phyloP scores from a whole-genome alignment of 2,113 vertebrate genomes.

The Gallinago undulata region DNA sequence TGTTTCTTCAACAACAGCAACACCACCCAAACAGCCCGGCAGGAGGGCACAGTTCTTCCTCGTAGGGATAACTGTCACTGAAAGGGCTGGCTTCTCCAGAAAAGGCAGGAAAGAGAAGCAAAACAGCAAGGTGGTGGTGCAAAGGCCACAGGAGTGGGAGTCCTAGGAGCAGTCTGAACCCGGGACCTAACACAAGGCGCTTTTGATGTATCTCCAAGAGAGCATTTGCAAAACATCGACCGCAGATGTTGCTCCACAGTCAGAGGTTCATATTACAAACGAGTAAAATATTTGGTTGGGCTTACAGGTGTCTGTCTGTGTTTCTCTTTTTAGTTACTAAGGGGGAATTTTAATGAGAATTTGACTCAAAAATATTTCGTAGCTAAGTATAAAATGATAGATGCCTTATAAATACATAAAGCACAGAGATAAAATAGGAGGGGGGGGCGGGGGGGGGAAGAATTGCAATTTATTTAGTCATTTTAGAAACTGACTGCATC shows the following conservation, averaged over 20 bases:
- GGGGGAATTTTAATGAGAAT: conserved; percentile 30
- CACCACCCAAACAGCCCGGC: neutral
- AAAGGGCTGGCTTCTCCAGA: neutral
- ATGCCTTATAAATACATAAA: neutral
- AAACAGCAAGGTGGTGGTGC: neutral
- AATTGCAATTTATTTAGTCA: conserved; percentile 29
- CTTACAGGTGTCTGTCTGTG: neutral
- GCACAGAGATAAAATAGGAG: neutral
- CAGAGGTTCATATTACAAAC: neutral
- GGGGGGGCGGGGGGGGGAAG: too few relatives aligned
- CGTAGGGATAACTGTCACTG: fast-evolving
- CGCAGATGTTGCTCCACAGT: neutral
- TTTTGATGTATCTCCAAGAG: neutral
- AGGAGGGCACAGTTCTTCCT: neutral
- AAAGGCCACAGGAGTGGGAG: neutral
- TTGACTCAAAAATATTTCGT: neutral
- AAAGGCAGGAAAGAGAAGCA: neutral
- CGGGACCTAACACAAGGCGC: neutral
- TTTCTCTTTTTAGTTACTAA: conserved; percentile 21
- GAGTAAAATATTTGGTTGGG: neutral
- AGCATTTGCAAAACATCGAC: neutral
- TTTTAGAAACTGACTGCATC: conserved; percentile 50
- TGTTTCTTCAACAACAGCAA: neutral
- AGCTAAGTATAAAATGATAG: neutral
- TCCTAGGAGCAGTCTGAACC: neutral